Percentiles rank a stretch among this genome's conserved stretches.
Conservation (phyloP, 1,140 invertebrate species). For the Drosophila melanogaster region Release_6_plus_ISO1_MT NT_033779.5:15474501-15475000, state of each 20-base stretch:
- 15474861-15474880: slow-evolving; percentile 66
- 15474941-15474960: slow-evolving; percentile 54
- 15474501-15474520: too few species aligned
- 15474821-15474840: slow-evolving; percentile 79
- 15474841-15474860: slow-evolving; percentile 77
- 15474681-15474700: background rate
- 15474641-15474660: too few species aligned
- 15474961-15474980: slow-evolving; percentile 84
- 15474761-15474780: slow-evolving; percentile 19
- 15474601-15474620: too few species aligned
- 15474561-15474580: too few species aligned
- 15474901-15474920: slow-evolving; percentile 60
- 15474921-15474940: slow-evolving; percentile 48
- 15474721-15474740: slow-evolving; percentile 73
- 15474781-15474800: background rate
- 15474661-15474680: slow-evolving; percentile 5
- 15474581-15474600: background rate
- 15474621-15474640: too few species aligned
- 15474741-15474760: slow-evolving; percentile 57
- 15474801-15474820: slow-evolving; percentile 26
- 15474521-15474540: too few species aligned
- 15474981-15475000: slow-evolving; percentile 53
- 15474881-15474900: slow-evolving; percentile 51
- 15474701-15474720: slow-evolving; percentile 30
- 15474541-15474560: too few species aligned